A percentile compares a stretch with the other conserved stretches of the same genome.
phyloP scores from a whole-genome alignment of 2,113 vertebrate species.

The Clarias magur region DNA sequence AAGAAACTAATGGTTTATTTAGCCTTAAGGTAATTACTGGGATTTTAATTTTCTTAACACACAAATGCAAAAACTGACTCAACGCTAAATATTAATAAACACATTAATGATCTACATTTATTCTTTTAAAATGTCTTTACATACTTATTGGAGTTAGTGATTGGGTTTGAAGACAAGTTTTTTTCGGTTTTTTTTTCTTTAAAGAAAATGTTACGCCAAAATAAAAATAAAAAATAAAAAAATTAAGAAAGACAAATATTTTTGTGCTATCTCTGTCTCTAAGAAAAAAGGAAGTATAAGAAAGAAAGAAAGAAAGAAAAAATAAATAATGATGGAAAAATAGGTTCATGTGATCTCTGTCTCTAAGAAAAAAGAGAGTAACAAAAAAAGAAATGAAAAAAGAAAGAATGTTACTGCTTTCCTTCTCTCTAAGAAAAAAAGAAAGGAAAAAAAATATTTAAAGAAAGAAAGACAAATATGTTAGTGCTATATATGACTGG shows the following conservation, averaged over 20 bases:
- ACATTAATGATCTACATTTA: too few species aligned
- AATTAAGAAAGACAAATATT: too few species aligned
- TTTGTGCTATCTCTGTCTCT: too few species aligned
- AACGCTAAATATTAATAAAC: neutral
- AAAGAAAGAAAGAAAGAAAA: neutral
- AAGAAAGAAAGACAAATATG: neutral
- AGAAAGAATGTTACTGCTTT: too few species aligned
- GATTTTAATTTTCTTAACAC: neutral
- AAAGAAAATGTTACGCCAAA: too few species aligned
- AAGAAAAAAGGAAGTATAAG: too few species aligned
- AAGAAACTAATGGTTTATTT: constrained; percentile 16
- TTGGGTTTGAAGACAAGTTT: neutral
- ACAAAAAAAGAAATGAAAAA: neutral
- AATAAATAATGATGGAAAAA: neutral
- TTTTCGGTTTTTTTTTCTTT: neutral
- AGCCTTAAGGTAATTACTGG: neutral
- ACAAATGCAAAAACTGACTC: neutral
- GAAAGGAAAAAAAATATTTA: neutral
- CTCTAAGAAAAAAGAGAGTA: too few species aligned
- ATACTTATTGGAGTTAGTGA: neutral
- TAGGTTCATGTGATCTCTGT: too few species aligned
- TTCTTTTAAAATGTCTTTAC: too few species aligned
- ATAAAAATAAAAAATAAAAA: neutral
- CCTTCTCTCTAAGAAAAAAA: neutral
- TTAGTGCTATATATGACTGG: too few species aligned